Evolutionary conservation across 2,888 invertebrate genomes (phyloP), one percentile per base, ranked within the genome.

Genomic region (Seira sanloemensis): DNA sequence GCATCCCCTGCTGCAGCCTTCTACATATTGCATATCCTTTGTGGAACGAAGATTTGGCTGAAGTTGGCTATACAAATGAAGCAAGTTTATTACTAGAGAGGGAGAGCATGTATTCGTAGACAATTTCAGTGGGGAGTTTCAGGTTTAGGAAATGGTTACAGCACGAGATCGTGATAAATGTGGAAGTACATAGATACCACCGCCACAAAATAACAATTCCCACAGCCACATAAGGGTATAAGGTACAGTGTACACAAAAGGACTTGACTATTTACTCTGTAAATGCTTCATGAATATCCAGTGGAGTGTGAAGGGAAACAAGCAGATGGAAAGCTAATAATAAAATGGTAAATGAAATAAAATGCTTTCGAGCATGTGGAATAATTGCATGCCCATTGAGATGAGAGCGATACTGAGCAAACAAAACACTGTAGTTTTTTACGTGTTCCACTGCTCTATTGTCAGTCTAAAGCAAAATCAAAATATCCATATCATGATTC

Each of bases 241-340:
- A 2, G 50, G n/a, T 7, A 50, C 50, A 50, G n/a, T 37, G 37
- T 37, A 12, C 18, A 58, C 18, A 58, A 58, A 58, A 58, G n/a
- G 2, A 62, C 16, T 12, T 50, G 50, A 7, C 50, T 50, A 50
- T 50, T 50, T 16, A 2, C 50, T 50, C 50, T n/a, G 16, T 50
- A 50, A 50, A 50, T 50, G 50, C 50, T 50, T 50, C 50, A 50
- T 62, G 62, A 62, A 62, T 62, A 62, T 62, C 62, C 62, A 21
- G 62, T 62, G 62, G 23, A 62, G 12, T 21, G 62, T 7, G n/a
- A 62, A 19, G 62, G 23, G n/a, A 62, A 62, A 62, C 62, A 21
- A 62, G 21, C 62, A 62, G 62, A 62, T 62, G 62, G 62, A 62
- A 62, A 62, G 50, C 62, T 23, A 62, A 62, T 62, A 62, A 62